Conservation (phyloP, 2,888 invertebrate genomes). For the Ornithoptera alexandrae region DNA sequence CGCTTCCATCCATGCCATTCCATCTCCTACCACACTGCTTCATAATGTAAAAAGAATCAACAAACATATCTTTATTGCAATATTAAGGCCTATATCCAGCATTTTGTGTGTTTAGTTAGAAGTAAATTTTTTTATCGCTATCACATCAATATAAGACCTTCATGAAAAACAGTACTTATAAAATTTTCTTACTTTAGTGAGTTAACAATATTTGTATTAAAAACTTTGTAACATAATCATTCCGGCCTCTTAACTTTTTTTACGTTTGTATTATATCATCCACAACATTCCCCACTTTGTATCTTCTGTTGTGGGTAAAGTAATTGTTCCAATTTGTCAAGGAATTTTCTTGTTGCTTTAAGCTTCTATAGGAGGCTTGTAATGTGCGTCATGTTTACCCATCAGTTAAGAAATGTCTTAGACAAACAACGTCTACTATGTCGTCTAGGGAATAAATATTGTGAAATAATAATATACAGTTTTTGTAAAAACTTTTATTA, state of each 20-base stretch:
- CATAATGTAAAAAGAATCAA: too few relatives aligned
- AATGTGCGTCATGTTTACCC: conserved; percentile 10
- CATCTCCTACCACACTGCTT: too few relatives aligned
- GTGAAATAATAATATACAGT: background rate
- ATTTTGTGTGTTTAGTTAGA: too few relatives aligned
- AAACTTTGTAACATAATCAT: background rate
- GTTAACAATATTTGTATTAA: background rate
- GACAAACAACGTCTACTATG: conserved; percentile 1
- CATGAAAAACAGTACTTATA: too few relatives aligned
- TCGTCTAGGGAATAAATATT: background rate
- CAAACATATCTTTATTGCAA: too few relatives aligned
- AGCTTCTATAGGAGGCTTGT: conserved; percentile 2
- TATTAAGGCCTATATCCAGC: too few relatives aligned
- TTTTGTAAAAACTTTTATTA: background rate
- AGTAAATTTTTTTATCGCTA: too few relatives aligned
- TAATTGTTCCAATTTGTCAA: conserved; percentile 1
- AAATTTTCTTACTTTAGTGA: too few relatives aligned
- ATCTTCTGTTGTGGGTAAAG: background rate
- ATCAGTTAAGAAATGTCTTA: conserved; percentile 19
- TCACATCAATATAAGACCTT: too few relatives aligned
- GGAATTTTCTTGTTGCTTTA: conserved; percentile 1
- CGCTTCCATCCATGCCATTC: too few relatives aligned
- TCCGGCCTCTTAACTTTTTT: background rate
- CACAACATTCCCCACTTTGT: background rate
- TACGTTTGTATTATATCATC: background rate